These are phyloP conservation scores for Epizoanthus ramosus DNA, from an alignment of 92 coral and sea anemone genomes.

Conservation along the genomic window DNA sequence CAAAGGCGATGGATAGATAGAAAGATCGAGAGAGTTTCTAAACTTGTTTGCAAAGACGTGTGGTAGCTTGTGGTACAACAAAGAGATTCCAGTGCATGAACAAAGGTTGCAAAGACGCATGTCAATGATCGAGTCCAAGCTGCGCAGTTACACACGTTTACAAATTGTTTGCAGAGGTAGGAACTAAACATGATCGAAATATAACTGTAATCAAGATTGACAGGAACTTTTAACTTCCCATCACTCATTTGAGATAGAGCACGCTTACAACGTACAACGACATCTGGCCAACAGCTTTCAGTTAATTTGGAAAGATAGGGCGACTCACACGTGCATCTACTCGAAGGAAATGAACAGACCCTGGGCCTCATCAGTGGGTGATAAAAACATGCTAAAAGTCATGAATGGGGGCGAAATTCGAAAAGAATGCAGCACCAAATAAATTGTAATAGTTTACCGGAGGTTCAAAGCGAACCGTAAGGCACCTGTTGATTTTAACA, in stretches of 20 bases:
- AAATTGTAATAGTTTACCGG: not conserved
- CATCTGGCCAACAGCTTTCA: not conserved
- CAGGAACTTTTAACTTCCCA: too few species aligned
- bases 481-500: conserved; percentile 1
- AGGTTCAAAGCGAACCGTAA: not conserved
- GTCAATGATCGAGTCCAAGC: not conserved
- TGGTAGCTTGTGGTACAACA: not conserved
- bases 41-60: not conserved
- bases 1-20: too few species aligned
- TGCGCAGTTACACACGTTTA: not conserved
- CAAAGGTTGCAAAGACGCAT: not conserved
- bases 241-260: too few species aligned
- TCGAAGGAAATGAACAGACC: not conserved
- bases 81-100: conserved; percentile 15
- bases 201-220: too few species aligned
- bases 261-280: too few species aligned
- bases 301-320: not conserved
- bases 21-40: not conserved
- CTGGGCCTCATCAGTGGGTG: not conserved
- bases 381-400: conserved; percentile 3
- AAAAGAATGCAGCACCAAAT: conserved; percentile 2
- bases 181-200: too few species aligned
- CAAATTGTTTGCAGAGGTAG: not conserved
- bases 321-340: not conserved
- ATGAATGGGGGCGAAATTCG: not conserved